phyloP scores from a whole-genome alignment of 2,113 vertebrate genomes.

The Danio rerio region DNA sequence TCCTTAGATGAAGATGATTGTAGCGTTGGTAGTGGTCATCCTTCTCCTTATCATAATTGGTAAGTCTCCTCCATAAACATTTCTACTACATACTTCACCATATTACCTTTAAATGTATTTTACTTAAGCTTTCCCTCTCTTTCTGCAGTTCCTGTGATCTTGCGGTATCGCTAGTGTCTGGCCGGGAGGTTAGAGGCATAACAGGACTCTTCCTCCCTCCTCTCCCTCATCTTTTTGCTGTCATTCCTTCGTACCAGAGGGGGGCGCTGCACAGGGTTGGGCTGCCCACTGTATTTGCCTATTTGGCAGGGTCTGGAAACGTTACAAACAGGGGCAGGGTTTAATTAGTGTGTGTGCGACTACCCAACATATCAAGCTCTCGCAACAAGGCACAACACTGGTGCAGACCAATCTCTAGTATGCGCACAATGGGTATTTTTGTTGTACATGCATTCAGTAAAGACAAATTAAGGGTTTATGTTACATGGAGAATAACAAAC shows the following conservation, averaged over 20 bases:
- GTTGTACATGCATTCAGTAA: conserved; percentile 13
- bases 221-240: conserved; percentile 46
- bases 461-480: not conserved
- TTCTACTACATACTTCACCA: not conserved
- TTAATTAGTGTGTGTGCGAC: conserved; percentile 9
- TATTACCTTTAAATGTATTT: not conserved
- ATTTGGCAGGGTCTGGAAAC: conserved; percentile 46
- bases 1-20: conserved; percentile 91
- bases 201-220: conserved; percentile 54
- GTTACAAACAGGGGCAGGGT: conserved; percentile 25
- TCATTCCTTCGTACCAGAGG: conserved; percentile 65
- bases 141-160: conserved; percentile 76
- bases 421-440: not conserved
- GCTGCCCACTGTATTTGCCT: conserved; percentile 52
- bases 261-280: conserved; percentile 61
- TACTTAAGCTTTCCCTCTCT: not conserved
- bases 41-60: conserved; percentile 93
- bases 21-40: conserved; percentile 83
- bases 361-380: conserved; percentile 22
- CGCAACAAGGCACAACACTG: conserved; percentile 29
- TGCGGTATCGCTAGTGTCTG: conserved; percentile 74
- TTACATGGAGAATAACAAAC: not conserved
- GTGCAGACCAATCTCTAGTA: not conserved
- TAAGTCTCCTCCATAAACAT: conserved; percentile 73
- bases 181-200: conserved; percentile 49